These are phyloP conservation scores for Stenodera caucasica DNA, from an alignment of 2,888 invertebrate genomes.

Conservation along the genomic window DNA sequence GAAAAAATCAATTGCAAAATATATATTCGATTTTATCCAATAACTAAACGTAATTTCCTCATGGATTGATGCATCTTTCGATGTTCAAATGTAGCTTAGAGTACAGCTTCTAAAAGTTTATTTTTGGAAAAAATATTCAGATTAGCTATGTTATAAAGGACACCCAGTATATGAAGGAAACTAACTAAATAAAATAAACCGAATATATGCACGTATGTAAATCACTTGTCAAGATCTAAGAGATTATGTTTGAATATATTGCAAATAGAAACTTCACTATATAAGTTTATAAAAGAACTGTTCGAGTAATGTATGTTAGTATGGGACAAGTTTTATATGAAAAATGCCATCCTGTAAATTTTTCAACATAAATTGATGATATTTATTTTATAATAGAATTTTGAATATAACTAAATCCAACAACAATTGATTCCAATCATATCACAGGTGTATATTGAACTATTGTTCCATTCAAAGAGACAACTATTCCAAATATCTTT, in stretches of 20 bases:
- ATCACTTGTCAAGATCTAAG: conserved; percentile 4
- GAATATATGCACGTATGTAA: background rate
- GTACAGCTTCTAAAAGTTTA: too few species aligned
- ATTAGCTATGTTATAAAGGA: too few species aligned
- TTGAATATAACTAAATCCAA: background rate
- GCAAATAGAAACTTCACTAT: conserved; percentile 3
- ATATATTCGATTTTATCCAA: too few species aligned
- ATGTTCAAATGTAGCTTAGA: too few species aligned
- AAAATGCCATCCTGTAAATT: background rate
- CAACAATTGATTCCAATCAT: background rate
- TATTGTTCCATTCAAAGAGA: background rate
- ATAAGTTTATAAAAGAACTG: background rate
- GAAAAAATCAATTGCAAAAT: too few species aligned
- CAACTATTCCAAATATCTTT: background rate
- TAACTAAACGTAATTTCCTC: too few species aligned
- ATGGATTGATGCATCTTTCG: too few species aligned
- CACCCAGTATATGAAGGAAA: background rate
- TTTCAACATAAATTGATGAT: background rate
- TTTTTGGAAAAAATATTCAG: too few species aligned
- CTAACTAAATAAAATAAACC: background rate
- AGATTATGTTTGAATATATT: conserved; percentile 7
- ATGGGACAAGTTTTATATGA: background rate
- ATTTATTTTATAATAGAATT: background rate
- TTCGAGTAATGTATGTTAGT: background rate
- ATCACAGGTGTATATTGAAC: background rate